Base-by-base conservation (phyloP, 2,797 vertebrate genomes). In the Cossypha dichroa region DNA sequence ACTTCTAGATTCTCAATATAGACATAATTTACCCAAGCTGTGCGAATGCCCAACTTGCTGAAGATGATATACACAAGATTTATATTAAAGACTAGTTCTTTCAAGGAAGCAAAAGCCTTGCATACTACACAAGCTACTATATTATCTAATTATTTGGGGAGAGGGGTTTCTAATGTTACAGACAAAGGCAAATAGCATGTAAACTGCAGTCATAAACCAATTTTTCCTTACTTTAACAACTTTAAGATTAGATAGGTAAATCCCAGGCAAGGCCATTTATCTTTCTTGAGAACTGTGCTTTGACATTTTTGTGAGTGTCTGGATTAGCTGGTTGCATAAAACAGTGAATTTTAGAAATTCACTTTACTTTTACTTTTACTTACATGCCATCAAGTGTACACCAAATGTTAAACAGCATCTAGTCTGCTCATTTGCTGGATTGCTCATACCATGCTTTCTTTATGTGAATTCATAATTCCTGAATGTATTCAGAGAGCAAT, bases 1-100 rank as follows among this genome's bases (percentile, higher is more conserved):
- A 97, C 97, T 97, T 98, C 97, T 97, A 97, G 97, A 94, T 97
- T 98, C 97, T 98, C 97, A 97, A 94, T 98, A 95, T 90, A 97
- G 96, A 96, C 95, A 96, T 98, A 98, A 98, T 98, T 98, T 97
- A 98, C 93, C 95, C 97, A 97, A 97, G 97, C 96, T 95, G 97
- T 96, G 96, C 92, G 96, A 97, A 97, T 94, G 94, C 93, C 90
- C 97, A 96, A 93, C 96, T 97, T 96, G 96, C 89, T 95, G 94
- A 95, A 96, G 97, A 98, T 94, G 93, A 94, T 91, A 93, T 91
- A 94, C 73, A 48, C 56, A 96, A 97, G 96, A 98, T 97, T 97
- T 97, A 97, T 95, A 93, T 72, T 94, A 96, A 97, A 95, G 94
- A 96, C 94, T 92, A 73, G 31, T 81, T 96, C 85, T 95, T 96